Base-by-base conservation (phyloP, 2,113 vertebrate species). In the Sinocyclocheilus maitianheensis region DNA sequence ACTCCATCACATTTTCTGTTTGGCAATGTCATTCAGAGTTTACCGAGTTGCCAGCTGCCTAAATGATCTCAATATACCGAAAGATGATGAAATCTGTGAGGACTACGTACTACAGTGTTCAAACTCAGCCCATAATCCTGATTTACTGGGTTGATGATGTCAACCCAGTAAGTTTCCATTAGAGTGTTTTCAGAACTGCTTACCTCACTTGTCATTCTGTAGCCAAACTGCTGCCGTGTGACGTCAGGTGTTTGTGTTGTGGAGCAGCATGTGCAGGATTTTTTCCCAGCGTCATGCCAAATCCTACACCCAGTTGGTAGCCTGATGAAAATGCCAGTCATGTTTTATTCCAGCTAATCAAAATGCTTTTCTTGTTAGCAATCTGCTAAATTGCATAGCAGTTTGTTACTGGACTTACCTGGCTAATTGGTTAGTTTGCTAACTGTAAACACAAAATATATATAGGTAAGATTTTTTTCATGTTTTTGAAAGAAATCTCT, bases 1-100 rank as follows among this genome's bases (percentile, higher is more conserved):
- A 91, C 76, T 74, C 84, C 63, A 85, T 80, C 74, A 85, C 65
- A n/a, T 85, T 78, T 87, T 89, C 78, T 76, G 74, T 43, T 76
- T 87, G 85, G 83, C 67, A 77, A 83, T 71, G 77, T 84, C 67
- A 79, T 86, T 82, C 85, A 3, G 83, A 87, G 85, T 85, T 89
- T 89, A 85, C 85, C 1, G 55, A 78, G 77, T 58, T 76, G 71
- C 83, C 88, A 82, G 53, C 63, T 85, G 48, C 69, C 84, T 81
- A 53, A 89, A 85, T 85, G 74, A 83, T 58, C 86, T 60, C 63
- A 48, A 77, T 75, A 87, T 69, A 74, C 78, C n/a, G 16, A 83
- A 65, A 78, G 16, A 83, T 55, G 78, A 74, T 69, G 65, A 72
- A 71, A 72, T 72, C 26, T 37, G 48, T 58, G 55, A 48, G 71